A percentile compares a stretch with the other conserved stretches of the same genome.
Conservation (phyloP, 2,888 invertebrate genomes). For the Gisinianus flammeolus region DNA sequence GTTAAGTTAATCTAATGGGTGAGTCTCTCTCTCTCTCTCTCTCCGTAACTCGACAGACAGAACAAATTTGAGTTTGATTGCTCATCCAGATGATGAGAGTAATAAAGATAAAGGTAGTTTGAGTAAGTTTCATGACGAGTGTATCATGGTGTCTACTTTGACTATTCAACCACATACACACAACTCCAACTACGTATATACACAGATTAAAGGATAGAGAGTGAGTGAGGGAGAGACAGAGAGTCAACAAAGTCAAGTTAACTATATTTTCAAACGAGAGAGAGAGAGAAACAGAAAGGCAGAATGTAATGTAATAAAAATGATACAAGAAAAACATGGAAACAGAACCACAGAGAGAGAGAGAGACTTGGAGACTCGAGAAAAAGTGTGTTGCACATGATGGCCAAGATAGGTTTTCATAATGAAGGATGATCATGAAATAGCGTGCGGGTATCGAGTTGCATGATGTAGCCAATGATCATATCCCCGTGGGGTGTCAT, state of each 20-base stretch:
- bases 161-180: neutral
- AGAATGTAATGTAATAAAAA: neutral
- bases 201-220: slow-evolving; percentile 6
- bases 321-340: slow-evolving; percentile 25
- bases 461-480: slow-evolving; percentile 54
- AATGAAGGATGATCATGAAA: slow-evolving; percentile 56
- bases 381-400: slow-evolving; percentile 36
- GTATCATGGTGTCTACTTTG: neutral
- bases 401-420: slow-evolving; percentile 53
- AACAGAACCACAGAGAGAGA: slow-evolving; percentile 8
- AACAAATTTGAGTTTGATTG: slow-evolving; percentile 38
- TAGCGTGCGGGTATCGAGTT: slow-evolving; percentile 53
- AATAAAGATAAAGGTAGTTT: slow-evolving; percentile 44
- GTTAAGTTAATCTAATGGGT: neutral
- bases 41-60: neutral
- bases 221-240: neutral
- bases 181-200: neutral
- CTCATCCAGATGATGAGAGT: slow-evolving; percentile 38
- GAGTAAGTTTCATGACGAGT: neutral
- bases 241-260: slow-evolving; percentile 1
- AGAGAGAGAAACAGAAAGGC: neutral
- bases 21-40: neutral
- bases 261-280: neutral
- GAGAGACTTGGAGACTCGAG: neutral
- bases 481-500: slow-evolving; percentile 55